Evolutionary conservation across 2,888 invertebrate species (phyloP).

Genomic region (Meloe dianella): DNA sequence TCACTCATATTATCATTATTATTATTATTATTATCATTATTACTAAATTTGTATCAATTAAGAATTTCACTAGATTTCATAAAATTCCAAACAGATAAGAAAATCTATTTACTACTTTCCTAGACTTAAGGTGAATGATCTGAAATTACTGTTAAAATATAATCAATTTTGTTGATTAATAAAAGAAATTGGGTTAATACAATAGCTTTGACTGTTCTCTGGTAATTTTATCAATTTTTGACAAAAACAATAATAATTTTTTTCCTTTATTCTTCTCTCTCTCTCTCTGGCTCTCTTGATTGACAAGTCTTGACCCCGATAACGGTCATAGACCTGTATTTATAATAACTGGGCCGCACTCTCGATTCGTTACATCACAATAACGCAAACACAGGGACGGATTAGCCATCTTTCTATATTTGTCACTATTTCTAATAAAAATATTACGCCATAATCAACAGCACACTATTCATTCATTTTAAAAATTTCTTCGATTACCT

Average conservation of each 20-base stretch:
- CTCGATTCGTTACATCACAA: conserved; percentile 42
- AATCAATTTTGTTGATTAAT: neutral
- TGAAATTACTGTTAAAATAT: neutral
- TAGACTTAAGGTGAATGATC: neutral
- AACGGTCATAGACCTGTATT: conserved; percentile 47
- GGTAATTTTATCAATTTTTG: neutral
- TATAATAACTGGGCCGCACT: conserved; percentile 45
- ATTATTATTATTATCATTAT: neutral
- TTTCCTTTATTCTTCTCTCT: neutral
- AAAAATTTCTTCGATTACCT: too few relatives aligned
- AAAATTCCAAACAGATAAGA: neutral
- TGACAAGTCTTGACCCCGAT: conserved; percentile 54
- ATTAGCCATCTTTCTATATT: conserved; percentile 22
- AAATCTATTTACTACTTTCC: neutral
- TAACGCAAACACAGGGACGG: conserved; percentile 39
- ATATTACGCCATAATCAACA: neutral
- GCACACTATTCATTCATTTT: too few relatives aligned
- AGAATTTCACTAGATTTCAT: neutral
- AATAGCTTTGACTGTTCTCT: neutral
- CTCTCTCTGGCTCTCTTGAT: too few relatives aligned
- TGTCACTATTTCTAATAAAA: neutral
- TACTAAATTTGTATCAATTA: neutral
- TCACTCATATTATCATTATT: neutral
- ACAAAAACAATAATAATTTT: neutral
- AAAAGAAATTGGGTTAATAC: neutral